phyloP scores from a whole-genome alignment of 1,140 invertebrate genomes.

The Palaemon carinicauda region DNA sequence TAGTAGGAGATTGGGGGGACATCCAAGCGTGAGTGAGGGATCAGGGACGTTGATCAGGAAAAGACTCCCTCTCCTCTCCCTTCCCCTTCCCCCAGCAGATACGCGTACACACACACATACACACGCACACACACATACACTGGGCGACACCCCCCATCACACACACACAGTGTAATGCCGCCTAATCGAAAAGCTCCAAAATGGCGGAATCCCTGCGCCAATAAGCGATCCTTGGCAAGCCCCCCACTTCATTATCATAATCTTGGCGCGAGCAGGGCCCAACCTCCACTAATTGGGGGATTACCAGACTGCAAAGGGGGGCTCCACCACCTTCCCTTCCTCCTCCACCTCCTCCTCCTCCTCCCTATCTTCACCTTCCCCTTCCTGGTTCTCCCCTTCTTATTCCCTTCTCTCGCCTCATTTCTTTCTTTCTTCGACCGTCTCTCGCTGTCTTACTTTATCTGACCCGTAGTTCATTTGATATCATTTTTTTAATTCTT shows the following conservation, averaged over 20 bases:
- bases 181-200: conserved; percentile 30
- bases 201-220: conserved; percentile 3
- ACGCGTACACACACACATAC: neutral
- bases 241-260: conserved; percentile 41
- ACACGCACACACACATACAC: neutral
- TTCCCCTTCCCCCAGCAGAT: neutral
- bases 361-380: neutral
- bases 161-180: conserved; percentile 21
- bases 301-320: neutral
- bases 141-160: neutral
- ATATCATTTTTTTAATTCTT: no score
- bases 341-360: neutral
- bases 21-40: neutral
- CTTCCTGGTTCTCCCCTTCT: neutral
- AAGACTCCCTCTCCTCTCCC: neutral
- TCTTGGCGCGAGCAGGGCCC: conserved; percentile 30
- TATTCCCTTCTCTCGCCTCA: no score
- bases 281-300: conserved; percentile 38
- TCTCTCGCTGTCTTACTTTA: no score
- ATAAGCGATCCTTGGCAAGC: conserved; percentile 16
- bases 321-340: neutral
- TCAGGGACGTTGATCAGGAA: neutral
- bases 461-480: no score
- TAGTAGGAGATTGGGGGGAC: no score
- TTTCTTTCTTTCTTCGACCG: no score